Evolutionary conservation across 2,797 vertebrate species (phyloP), one percentile per base, ranked within the genome.

Genomic region (Micropoecilia bifurca): DNA sequence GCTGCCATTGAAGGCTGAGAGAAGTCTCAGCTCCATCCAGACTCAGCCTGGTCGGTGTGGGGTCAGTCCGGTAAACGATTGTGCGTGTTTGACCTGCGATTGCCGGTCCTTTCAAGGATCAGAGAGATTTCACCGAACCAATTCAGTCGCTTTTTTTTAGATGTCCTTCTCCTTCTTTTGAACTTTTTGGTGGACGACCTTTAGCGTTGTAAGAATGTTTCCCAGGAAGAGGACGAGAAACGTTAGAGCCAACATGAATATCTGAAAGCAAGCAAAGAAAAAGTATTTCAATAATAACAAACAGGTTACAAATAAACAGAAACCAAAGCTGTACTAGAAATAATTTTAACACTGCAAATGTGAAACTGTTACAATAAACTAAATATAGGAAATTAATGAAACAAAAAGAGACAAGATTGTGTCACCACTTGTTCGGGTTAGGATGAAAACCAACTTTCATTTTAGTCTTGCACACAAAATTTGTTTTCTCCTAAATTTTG

Each of bases 221-320:
- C 98, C 99, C 0, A 99, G 94, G 94, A 99, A 99, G n/a, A 99
- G 96, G 80, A 99, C 82, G 13, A 99, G 96, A 93, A 99, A 99
- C 0, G 98, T 98, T 90, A 98, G 93, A 0, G 96, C 98, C 95
- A 99, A 85, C 93, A 99, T 98, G 18, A 97, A 97, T 50, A 99
- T 97, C 99, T 99, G 91, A 50, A 88, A 88, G 20, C 46, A 22
- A 47, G 66, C 10, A 50, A 39, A 74, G 3, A 16, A 33, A 4
- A 14, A 0, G 3, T 50, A 16, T n/a, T 41, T 73, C 7, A 25
- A 73, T 16, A 30, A 28, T 8, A 18, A 46, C 45, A 30, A 33
- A 48, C 36, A 25, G 0, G 10, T n/a, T 5, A 50, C 36, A 28
- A 53, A 22, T 36, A 22, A 16, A 28, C 68, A 71, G 25, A 28